These are phyloP conservation scores for Heliconius charithonia DNA, from an alignment of 2,888 invertebrate species.

Conservation along the genomic window DNA sequence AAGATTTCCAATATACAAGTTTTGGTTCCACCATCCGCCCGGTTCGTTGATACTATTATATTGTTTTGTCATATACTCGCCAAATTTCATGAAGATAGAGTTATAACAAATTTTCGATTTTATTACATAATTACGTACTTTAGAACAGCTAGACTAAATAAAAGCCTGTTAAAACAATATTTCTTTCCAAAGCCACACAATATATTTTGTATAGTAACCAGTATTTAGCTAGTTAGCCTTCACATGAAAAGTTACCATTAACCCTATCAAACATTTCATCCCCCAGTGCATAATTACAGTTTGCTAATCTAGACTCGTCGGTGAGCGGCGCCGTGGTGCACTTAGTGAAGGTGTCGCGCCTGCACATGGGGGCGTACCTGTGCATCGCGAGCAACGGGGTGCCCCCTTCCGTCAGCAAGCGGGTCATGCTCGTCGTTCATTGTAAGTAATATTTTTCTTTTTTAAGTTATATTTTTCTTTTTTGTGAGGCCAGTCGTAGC, in stretches of 20 bases:
- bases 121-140: too few relatives aligned
- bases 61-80: too few relatives aligned
- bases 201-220: not conserved
- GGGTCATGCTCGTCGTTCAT: constrained; percentile 91
- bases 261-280: constrained; percentile 19
- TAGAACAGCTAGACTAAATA: too few relatives aligned
- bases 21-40: too few relatives aligned
- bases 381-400: constrained; percentile 93
- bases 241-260: constrained; percentile 15
- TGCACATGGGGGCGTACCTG: constrained; percentile 90
- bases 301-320: constrained; percentile 79
- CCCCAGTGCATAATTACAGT: constrained; percentile 39
- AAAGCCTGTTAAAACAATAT: too few relatives aligned
- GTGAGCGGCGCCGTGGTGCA: constrained; percentile 87
- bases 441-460: constrained; percentile 84
- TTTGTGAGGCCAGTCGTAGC: too few relatives aligned
- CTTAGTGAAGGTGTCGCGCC: constrained; percentile 86
- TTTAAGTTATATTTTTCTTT: not conserved
- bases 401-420: constrained; percentile 90
- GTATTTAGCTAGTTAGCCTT: constrained; percentile 3
- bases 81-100: too few relatives aligned
- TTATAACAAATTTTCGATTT: too few relatives aligned
- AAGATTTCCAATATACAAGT: too few relatives aligned
- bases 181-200: too few relatives aligned
- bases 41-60: too few relatives aligned